Evolutionary conservation across 2,888 invertebrate genomes (phyloP).

Genomic region (Melanchra persicariae): DNA sequence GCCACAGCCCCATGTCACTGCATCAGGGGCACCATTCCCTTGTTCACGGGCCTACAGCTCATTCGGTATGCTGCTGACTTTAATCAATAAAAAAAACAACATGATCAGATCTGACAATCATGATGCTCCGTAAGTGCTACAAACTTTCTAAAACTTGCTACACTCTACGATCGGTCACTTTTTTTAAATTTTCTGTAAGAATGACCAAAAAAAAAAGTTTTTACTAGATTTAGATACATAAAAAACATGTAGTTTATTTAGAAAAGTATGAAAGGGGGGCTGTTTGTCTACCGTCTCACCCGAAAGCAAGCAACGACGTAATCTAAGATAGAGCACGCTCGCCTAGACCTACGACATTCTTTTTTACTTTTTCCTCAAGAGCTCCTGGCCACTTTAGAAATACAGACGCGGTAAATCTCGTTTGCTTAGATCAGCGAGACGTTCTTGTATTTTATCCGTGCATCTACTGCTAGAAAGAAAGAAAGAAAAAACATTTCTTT

Average conservation of each 20-base stretch:
- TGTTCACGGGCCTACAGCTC: too few relatives aligned
- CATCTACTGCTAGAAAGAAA: not conserved
- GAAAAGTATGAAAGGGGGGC: not conserved
- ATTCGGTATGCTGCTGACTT: not conserved
- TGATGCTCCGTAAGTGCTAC: too few relatives aligned
- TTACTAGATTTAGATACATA: not conserved
- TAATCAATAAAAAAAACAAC: not conserved
- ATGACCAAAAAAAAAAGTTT: too few relatives aligned
- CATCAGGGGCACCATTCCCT: too few relatives aligned
- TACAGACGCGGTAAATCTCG: constrained; percentile 1
- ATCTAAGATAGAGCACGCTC: constrained; percentile 42
- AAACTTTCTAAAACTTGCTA: too few relatives aligned
- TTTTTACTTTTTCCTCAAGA: constrained; percentile 21
- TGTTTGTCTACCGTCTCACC: constrained; percentile 45
- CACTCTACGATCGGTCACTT: not conserved
- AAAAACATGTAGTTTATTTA: not conserved
- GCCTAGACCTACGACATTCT: constrained; percentile 5
- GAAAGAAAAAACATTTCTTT: too few relatives aligned
- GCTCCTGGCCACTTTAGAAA: not conserved
- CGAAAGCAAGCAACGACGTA: constrained; percentile 24
- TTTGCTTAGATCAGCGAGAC: not conserved
- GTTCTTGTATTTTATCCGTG: not conserved
- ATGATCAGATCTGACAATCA: too few relatives aligned
- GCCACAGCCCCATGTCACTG: too few relatives aligned
- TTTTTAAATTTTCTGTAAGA: too few relatives aligned